These are phyloP conservation scores for Aphelenchoides bicaudatus DNA, from an alignment of 2,888 invertebrate species.

Conservation along the genomic window DNA sequence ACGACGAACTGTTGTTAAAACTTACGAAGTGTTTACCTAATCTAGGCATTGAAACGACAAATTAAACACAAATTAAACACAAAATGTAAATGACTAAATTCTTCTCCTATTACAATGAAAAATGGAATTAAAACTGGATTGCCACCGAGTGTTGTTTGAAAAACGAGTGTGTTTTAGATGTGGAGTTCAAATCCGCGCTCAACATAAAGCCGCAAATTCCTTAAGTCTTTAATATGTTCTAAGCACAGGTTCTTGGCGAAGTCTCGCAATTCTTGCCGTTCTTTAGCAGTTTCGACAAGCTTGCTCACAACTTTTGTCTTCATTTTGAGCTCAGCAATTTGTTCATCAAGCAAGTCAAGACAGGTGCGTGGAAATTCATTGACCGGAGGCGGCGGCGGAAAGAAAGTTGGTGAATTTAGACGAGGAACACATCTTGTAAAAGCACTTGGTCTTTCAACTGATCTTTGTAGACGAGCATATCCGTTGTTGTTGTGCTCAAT, in stretches of 20 bases:
- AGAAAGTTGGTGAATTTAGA: conserved; percentile 7
- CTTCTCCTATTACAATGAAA: no score
- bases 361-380: conserved; percentile 9
- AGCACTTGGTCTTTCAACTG: no score
- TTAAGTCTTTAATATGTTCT: conserved; percentile 34
- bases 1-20: no score
- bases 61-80: no score
- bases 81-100: no score
- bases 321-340: conserved; percentile 35
- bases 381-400: conserved; percentile 24
- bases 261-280: conserved; percentile 34
- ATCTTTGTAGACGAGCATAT: no score
- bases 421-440: conserved; percentile 15
- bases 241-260: conserved; percentile 31
- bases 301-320: conserved; percentile 32
- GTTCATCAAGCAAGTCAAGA: conserved; percentile 34
- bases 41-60: no score
- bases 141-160: no score
- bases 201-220: conserved; percentile 39
- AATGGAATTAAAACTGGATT: no score
- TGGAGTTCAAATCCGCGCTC: conserved; percentile 35
- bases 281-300: conserved; percentile 38
- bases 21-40: no score
- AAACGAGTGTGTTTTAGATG: no score
- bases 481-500: conserved; percentile 1